These are phyloP conservation scores for Anas platyrhynchos DNA, from an alignment of 2,113 vertebrate genomes.

Conservation along the genomic window DNA sequence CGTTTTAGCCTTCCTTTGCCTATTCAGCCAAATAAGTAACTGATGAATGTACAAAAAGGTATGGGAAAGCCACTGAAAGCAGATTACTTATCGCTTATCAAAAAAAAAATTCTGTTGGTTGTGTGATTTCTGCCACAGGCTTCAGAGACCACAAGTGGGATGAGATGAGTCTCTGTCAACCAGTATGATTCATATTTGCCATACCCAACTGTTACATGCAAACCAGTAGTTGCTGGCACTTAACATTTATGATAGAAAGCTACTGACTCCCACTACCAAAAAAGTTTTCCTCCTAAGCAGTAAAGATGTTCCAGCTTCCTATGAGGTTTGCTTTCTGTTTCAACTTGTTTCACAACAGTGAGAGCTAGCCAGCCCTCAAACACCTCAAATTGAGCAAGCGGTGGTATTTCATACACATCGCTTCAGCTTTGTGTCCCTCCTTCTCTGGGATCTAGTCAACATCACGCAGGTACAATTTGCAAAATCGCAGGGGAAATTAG, in stretches of 20 bases:
- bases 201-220: background rate
- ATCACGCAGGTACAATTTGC: background rate
- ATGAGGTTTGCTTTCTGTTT: background rate
- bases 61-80: background rate
- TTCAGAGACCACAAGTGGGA: background rate
- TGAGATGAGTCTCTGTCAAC: background rate
- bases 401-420: background rate
- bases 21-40: background rate
- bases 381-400: fast-evolving
- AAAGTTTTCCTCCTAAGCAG: background rate
- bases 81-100: background rate
- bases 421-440: background rate
- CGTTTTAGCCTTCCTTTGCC: background rate
- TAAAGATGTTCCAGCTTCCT: background rate
- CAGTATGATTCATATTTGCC: conserved; percentile 32
- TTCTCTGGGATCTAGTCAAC: background rate
- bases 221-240: background rate
- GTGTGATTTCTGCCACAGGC: background rate
- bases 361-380: background rate
- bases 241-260: background rate
- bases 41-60: fast-evolving
- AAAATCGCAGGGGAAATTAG: background rate
- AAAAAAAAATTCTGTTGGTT: background rate
- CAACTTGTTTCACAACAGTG: background rate
- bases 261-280: background rate